These are phyloP conservation scores for Actias luna DNA, from an alignment of 2,888 invertebrate species.

Conservation along the genomic window DNA sequence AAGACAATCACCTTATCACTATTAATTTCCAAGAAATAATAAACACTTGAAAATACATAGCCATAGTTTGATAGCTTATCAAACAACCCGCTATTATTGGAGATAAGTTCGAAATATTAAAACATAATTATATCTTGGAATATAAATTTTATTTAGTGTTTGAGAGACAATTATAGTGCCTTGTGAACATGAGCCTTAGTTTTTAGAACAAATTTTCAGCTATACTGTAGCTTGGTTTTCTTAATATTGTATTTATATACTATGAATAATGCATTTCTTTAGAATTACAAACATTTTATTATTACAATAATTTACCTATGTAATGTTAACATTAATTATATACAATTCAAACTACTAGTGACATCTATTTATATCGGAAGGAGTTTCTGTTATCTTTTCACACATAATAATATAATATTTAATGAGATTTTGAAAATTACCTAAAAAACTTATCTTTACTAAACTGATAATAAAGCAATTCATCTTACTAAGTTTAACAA, in stretches of 20 bases:
- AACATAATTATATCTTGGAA: neutral
- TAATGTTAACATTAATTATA: neutral
- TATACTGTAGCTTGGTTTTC: neutral
- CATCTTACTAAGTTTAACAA: neutral
- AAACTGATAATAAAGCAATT: neutral
- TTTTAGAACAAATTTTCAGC: neutral
- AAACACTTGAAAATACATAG: conserved; percentile 3
- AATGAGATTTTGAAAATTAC: neutral
- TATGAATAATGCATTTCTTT: neutral
- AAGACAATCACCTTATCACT: neutral
- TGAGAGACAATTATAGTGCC: no score
- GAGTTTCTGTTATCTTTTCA: neutral
- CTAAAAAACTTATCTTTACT: neutral
- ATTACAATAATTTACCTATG: neutral
- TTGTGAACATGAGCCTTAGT: neutral
- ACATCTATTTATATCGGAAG: neutral
- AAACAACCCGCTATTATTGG: neutral
- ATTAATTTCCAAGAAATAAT: conserved; percentile 12
- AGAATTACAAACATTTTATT: neutral
- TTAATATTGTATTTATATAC: neutral
- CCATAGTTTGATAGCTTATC: neutral
- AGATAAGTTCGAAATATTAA: neutral
- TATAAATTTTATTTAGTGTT: no score
- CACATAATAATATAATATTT: neutral
- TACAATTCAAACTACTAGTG: neutral